Base-by-base conservation (phyloP, 2,888 invertebrate species). In the Drosophila ochracea region DNA sequence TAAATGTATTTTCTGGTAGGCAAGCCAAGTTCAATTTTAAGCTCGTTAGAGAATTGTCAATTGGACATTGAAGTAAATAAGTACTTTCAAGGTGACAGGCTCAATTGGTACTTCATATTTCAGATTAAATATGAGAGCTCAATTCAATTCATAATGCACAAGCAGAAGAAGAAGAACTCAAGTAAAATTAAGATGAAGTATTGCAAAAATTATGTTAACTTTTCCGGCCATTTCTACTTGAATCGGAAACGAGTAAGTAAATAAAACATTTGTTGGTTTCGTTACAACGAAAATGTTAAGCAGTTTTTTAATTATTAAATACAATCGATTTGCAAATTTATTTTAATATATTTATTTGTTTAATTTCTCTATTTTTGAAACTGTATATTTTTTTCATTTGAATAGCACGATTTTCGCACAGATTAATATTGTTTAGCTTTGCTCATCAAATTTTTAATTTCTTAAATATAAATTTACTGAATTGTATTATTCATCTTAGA, bases 11-110 rank as follows among this genome's bases (percentile, higher is more conserved):
- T 13, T 13, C 11, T 37, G 55, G 11, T 55, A 2, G 1, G 11
- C 19, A 21, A 10, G 16, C 30, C 13, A 37, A 37, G 30, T 37
- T 30, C 21, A 21, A 50, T 50, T 6, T 35, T n/a, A 49, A 50
- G 28, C 49, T 60, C 33, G 49, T 60, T 50, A 35, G 60, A 19
- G 35, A 28, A 33, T 60, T 60, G 25, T 4, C 49, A 60, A 35
- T 47, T 19, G 21, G 11, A 16, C 19, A 59, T 33, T 59, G 33
- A 25, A 43, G 33, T 47, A 59, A 59, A 25, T 21, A 60, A 28
- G 10, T 3, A 60, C n/a, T 33, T 47, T 19, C 4, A 31, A 33
- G 33, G 33, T 33, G 33, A 4, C 19, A 28, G n/a, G 13, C 41
- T 47, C 25, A 60, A 47, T 25, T 9, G 28, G 28, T 2, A n/a